Conservation (phyloP, 2,113 vertebrate genomes). For the Apteryx owenii region DNA sequence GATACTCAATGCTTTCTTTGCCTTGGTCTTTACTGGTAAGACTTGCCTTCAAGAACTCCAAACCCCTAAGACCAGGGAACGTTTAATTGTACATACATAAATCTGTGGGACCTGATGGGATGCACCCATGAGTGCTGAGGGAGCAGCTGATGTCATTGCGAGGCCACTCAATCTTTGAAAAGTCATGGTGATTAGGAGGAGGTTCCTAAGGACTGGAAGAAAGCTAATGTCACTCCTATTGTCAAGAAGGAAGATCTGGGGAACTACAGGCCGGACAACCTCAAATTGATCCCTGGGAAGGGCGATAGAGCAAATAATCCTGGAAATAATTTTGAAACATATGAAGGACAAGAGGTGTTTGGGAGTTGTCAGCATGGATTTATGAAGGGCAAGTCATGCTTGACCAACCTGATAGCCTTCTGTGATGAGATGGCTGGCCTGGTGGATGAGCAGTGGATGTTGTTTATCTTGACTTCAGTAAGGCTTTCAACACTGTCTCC, state of each 20-base stretch:
- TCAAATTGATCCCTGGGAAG: neutral
- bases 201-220: neutral
- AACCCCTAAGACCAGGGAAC: neutral
- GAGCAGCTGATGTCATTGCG: neutral
- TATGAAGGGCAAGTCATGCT: neutral
- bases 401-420: neutral
- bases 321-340: neutral
- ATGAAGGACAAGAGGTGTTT: neutral
- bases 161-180: neutral
- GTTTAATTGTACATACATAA: neutral
- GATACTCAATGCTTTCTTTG: accelerated
- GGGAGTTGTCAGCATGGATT: neutral
- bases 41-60: neutral
- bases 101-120: neutral
- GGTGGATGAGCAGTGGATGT: neutral
- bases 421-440: neutral
- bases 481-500: neutral
- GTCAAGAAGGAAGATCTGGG: neutral
- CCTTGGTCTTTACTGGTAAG: accelerated
- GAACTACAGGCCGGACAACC: accelerated
- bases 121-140: neutral
- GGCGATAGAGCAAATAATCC: neutral
- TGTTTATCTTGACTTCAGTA: neutral
- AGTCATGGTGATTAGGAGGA: neutral
- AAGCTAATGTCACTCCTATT: neutral